A percentile compares a stretch with the other conserved stretches of the same genome.
phyloP scores from a whole-genome alignment of 2,797 vertebrate species.

The Hypotaenidia okinawae region DNA sequence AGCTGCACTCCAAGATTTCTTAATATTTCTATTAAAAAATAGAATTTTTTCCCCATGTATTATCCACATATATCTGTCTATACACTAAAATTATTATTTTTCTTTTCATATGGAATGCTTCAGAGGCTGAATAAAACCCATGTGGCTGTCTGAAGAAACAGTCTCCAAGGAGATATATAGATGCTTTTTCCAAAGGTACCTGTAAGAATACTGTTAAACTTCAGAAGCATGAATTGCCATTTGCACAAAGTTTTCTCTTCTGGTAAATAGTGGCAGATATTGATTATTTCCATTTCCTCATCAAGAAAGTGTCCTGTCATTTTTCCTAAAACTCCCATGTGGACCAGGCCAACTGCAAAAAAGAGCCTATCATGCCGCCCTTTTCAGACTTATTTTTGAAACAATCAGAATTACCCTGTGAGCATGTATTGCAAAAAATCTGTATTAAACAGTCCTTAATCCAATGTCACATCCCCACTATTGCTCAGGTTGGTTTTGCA shows the following conservation, averaged over 20 bases:
- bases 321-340: background rate
- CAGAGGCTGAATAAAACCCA: background rate
- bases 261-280: background rate
- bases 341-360: background rate
- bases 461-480: background rate
- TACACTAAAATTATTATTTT: background rate
- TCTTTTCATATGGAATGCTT: background rate
- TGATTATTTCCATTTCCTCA: background rate
- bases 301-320: background rate
- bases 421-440: background rate
- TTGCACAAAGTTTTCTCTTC: background rate
- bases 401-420: background rate
- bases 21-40: background rate
- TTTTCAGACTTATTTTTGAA: background rate
- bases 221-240: background rate
- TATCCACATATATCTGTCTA: rapidly evolving
- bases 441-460: background rate
- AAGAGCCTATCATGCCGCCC: rapidly evolving
- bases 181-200: background rate
- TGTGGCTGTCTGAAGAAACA: background rate
- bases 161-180: background rate
- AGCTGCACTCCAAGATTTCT: background rate
- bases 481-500: background rate
- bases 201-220: background rate
- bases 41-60: rapidly evolving